phyloP scores from a whole-genome alignment of 2,888 invertebrate species.

The Lepidochrysops patricia region DNA sequence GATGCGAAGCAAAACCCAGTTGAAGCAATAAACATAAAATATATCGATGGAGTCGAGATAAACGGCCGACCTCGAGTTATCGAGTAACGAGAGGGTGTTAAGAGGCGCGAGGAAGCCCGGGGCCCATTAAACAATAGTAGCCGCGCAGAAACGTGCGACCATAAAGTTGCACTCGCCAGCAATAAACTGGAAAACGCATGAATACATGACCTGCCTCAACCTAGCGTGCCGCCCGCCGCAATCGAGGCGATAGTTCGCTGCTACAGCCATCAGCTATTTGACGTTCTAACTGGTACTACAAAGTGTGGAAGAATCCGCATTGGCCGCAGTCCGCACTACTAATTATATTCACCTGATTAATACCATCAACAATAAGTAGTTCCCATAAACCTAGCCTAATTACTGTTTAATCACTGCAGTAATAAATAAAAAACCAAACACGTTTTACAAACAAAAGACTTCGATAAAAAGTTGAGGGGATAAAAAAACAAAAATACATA shows the following conservation, averaged over 20 bases:
- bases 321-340: no score
- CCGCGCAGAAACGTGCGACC: constrained; percentile 61
- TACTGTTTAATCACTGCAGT: not conserved
- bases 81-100: constrained; percentile 28
- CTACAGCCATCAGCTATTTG: not conserved
- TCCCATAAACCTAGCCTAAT: not conserved
- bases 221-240: constrained; percentile 30
- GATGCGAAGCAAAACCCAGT: constrained; percentile 27
- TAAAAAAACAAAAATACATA: not conserved
- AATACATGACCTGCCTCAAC: constrained; percentile 55
- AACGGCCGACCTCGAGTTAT: constrained; percentile 52
- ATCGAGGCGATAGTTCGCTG: constrained; percentile 8
- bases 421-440: not conserved
- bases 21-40: constrained; percentile 42
- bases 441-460: not conserved
- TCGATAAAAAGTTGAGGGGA: constrained; percentile 1
- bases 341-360: no score
- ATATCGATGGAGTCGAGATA: constrained; percentile 54
- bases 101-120: constrained; percentile 38
- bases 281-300: not conserved
- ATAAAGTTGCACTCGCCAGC: constrained; percentile 54
- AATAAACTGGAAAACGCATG: constrained; percentile 37
- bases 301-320: not conserved
- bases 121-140: constrained; percentile 66
- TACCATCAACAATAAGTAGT: not conserved